A percentile compares a stretch with the other conserved stretches of the same genome.
Evolutionary conservation across 2,888 invertebrate genomes (phyloP).

Genomic region (Dinocampus coccinellae): DNA sequence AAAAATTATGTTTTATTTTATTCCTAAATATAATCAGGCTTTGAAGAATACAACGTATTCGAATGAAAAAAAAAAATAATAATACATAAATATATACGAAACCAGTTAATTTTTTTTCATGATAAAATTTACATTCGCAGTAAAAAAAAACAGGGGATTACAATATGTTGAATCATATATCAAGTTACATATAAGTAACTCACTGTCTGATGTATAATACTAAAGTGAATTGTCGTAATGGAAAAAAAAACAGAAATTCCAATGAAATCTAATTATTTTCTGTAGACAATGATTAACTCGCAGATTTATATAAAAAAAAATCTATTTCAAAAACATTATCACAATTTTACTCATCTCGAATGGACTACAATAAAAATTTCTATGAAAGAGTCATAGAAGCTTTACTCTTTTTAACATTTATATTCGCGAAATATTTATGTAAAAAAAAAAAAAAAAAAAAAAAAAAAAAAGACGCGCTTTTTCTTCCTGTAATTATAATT

Average conservation of each 20-base stretch:
- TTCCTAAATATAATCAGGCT: conserved; percentile 47
- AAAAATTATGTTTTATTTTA: conserved; percentile 44
- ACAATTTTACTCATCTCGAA: conserved; percentile 47
- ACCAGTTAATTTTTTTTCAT: neutral
- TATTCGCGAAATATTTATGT: neutral
- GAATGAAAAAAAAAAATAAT: conserved; percentile 37
- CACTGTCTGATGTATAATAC: neutral
- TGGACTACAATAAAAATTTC: conserved; percentile 40
- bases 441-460: neutral
- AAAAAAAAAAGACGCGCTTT: neutral
- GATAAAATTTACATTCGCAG: conserved; percentile 8
- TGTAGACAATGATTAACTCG: conserved; percentile 40
- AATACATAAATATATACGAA: conserved; percentile 30
- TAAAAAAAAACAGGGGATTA: conserved; percentile 11
- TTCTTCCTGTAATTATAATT: conserved; percentile 6
- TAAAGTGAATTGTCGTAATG: conserved; percentile 8
- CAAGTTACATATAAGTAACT: conserved; percentile 16
- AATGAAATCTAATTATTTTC: conserved; percentile 32
- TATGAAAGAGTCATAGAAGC: conserved; percentile 3
- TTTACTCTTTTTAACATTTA: neutral
- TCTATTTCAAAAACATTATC: conserved; percentile 48
- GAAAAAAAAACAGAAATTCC: conserved; percentile 7
- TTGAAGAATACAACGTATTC: conserved; percentile 10
- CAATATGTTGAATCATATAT: neutral
- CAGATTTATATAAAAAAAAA: conserved; percentile 43